Evolutionary conservation across 2,113 vertebrate species (phyloP).

Genomic region (Lepisosteus osseus): DNA sequence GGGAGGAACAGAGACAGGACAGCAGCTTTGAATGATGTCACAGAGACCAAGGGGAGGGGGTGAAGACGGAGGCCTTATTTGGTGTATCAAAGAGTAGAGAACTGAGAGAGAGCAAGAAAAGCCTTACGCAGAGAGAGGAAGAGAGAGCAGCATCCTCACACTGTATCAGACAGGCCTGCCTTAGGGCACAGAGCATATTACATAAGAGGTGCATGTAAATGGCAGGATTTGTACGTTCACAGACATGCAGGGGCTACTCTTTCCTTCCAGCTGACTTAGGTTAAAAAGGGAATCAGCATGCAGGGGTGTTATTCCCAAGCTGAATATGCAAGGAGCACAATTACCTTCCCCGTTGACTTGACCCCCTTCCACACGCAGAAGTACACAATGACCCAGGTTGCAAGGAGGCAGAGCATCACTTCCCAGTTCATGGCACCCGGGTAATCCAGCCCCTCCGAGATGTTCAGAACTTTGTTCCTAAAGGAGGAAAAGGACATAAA

Average conservation of each 20-base stretch:
- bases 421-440: constrained; percentile 67
- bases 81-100: too few relatives aligned
- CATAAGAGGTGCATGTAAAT: too few relatives aligned
- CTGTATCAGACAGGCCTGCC: too few relatives aligned
- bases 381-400: constrained; percentile 72
- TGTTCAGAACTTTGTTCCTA: constrained; percentile 72
- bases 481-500: not conserved
- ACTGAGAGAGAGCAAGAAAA: too few relatives aligned
- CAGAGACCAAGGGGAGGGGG: too few relatives aligned
- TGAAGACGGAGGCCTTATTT: too few relatives aligned
- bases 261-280: constrained; percentile 3
- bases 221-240: too few relatives aligned
- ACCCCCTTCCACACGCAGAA: constrained; percentile 83
- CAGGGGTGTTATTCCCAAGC: not conserved
- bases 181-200: too few relatives aligned
- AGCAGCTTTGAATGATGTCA: too few relatives aligned
- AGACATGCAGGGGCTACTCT: constrained; percentile 4
- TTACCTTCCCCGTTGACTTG: constrained; percentile 73
- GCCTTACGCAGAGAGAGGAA: too few relatives aligned
- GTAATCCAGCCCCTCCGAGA: constrained; percentile 63
- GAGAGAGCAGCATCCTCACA: too few relatives aligned
- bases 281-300: constrained; percentile 2
- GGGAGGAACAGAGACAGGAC: too few relatives aligned
- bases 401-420: constrained; percentile 64
- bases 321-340: not conserved